Conservation (phyloP, 2,797 vertebrate genomes). For the Danio jaintianensis region DNA sequence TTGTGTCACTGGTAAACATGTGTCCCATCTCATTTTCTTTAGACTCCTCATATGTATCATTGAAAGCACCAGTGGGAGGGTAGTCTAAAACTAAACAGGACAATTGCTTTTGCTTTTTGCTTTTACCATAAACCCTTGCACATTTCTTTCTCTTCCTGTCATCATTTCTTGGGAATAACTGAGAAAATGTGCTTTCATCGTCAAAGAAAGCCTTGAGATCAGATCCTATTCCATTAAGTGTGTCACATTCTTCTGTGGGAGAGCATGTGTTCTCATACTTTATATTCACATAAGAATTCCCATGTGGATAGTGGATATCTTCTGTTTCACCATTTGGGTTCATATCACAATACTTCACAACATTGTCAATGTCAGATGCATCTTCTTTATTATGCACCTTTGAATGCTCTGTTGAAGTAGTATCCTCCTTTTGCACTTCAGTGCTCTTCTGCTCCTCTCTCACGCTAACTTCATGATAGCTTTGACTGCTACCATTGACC, state of each 20-base stretch:
- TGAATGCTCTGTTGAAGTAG: slow-evolving; percentile 58
- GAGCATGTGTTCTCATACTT: slow-evolving; percentile 73
- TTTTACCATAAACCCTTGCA: slow-evolving; percentile 89
- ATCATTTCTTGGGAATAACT: slow-evolving; percentile 88
- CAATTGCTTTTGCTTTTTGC: slow-evolving; percentile 79
- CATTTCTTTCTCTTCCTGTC: slow-evolving; percentile 87
- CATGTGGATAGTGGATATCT: slow-evolving; percentile 63
- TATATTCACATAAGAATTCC: slow-evolving; percentile 70
- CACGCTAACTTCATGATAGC: slow-evolving; percentile 58
- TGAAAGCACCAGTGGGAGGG: slow-evolving; percentile 57
- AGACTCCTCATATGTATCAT: slow-evolving; percentile 69
- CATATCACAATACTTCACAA: slow-evolving; percentile 61
- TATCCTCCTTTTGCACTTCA: slow-evolving; percentile 59
- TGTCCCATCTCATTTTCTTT: slow-evolving; percentile 75
- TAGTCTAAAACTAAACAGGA: slow-evolving; percentile 60
- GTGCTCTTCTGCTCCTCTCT: slow-evolving; percentile 61
- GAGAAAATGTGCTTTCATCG: slow-evolving; percentile 88
- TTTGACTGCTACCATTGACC: slow-evolving; percentile 46
- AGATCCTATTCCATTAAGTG: slow-evolving; percentile 59
- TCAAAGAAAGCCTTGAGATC: slow-evolving; percentile 84
- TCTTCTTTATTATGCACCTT: slow-evolving; percentile 46
- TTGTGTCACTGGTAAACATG: slow-evolving; percentile 74
- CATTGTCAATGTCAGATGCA: slow-evolving; percentile 50
- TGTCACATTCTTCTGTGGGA: slow-evolving; percentile 61
- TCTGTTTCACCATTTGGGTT: slow-evolving; percentile 47